Base-by-base conservation (phyloP, 2,797 vertebrate genomes). In the Leontocebus nigricollis region DNA sequence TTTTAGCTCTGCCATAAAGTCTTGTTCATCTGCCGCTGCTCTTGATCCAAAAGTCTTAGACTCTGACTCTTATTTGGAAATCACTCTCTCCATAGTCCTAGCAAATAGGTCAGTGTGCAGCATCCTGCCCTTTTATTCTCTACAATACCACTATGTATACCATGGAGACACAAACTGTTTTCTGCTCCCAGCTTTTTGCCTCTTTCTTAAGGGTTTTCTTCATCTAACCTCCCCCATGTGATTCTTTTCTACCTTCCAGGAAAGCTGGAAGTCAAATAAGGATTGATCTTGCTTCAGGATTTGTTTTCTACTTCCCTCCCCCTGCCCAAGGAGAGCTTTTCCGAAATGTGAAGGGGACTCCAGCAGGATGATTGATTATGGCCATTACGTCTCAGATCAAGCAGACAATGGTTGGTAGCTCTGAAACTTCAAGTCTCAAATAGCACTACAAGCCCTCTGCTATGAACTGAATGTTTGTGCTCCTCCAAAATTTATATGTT, bases 1-100 rank as follows among this genome's bases (percentile, higher is more conserved):
- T 93, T 77, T 27, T 73, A 27, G 15, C 2, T 83, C 33, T 26
- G 30, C 44, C 2, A 30, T 0, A 0, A 46, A 27, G 9, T 15
- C 6, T 2, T 7, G 11, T 0, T 76, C 46, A 30, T 57, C 17
- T 85, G 67, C 22, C 4, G 6, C 24, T 41, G 15, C 46, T 84
- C 26, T 73, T 57, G 36, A 81, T 70, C 75, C 94, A 24, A 3
- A 83, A 59, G 12, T 88, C 83, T 52, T 36, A 17, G n/a, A 20
- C 30, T 5, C 30, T 89, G 61, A 39, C 30, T 30, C 24, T 17
- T 94, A 20, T 7, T 87, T 91, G 73, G 57, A 94, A 83, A 73
- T n/a, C 44, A 52, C 44, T n/a, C 30, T 14, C 17, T 48, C 41
- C 22, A 12, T 24, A 70, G 15, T 5, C 17, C 44, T 84, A 22